Conservation (phyloP, 35 echinoderm and acorn worm genomes). For the Strongylocentrotus purpuratus region DNA sequence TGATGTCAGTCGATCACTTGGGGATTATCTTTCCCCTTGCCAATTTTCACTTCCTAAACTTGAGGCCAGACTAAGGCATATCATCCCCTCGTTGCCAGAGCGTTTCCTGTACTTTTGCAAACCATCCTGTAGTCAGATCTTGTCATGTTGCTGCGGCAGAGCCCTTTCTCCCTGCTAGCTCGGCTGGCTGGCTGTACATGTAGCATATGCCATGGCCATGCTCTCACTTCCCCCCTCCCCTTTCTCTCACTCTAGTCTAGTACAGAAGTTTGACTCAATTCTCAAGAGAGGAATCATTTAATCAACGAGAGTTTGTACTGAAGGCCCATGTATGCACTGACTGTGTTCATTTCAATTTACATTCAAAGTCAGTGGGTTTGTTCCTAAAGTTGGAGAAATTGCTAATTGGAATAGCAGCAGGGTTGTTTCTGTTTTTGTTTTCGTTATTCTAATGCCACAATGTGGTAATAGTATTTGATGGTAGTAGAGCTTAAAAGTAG, state of each 20-base stretch:
- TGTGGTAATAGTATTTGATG: no score
- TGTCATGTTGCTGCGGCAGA: constrained; percentile 16
- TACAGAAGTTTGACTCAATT: constrained; percentile 11
- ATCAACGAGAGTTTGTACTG: constrained; percentile 18
- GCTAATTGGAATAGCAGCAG: no score
- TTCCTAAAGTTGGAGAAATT: no score
- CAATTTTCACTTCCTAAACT: constrained; percentile 47
- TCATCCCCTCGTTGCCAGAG: constrained; percentile 33
- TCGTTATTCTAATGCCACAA: no score
- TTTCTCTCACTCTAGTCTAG: not conserved
- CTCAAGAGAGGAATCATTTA: constrained; percentile 41
- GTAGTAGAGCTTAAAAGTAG: no score
- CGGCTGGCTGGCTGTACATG: not conserved
- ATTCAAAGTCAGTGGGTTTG: not conserved
- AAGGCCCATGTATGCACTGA: not conserved
- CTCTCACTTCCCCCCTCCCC: not conserved
- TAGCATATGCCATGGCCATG: not conserved
- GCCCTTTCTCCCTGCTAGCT: not conserved
- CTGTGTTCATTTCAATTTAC: not conserved
- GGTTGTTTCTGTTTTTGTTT: no score
- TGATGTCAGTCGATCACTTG: constrained; percentile 40
- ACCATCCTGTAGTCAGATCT: constrained; percentile 42
- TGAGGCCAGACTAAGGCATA: constrained; percentile 52
- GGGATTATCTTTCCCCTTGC: constrained; percentile 34
- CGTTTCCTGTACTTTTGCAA: constrained; percentile 24